A percentile compares a stretch with the other conserved stretches of the same genome.
These are phyloP conservation scores for Hemibagrus wyckioides DNA, from an alignment of 2,113 vertebrate species.

Conservation along the genomic window DNA sequence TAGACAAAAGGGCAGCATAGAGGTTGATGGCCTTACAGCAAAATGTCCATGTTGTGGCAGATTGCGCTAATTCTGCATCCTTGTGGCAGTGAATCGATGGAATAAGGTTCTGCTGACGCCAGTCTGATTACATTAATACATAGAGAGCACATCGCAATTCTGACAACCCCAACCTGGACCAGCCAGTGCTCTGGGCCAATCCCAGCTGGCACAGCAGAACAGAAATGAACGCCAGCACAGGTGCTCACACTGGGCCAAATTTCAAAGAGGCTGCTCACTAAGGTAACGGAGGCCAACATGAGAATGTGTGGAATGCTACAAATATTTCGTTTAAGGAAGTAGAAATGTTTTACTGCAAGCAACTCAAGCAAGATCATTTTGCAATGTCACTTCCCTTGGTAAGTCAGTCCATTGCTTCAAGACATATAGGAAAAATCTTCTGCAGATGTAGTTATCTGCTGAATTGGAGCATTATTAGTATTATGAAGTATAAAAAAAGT, in stretches of 20 bases:
- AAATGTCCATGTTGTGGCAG: not conserved
- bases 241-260: not conserved
- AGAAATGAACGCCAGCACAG: not conserved
- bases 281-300: too few relatives aligned
- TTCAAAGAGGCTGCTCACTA: not conserved
- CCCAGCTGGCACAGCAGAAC: constrained; percentile 9
- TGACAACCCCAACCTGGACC: constrained; percentile 3
- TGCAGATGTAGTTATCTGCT: not conserved
- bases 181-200: not conserved
- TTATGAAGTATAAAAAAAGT: not conserved
- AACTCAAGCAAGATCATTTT: not conserved
- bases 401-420: not conserved
- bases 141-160: not conserved
- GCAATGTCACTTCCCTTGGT: not conserved
- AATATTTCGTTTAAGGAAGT: not conserved
- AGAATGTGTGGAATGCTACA: not conserved
- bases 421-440: not conserved
- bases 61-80: constrained; percentile 1
- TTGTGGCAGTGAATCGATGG: constrained; percentile 14
- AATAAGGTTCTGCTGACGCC: constrained; percentile 3
- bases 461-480: not conserved
- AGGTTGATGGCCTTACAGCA: constrained; percentile 12
- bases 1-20: not conserved
- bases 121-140: constrained; percentile 11
- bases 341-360: not conserved